phyloP scores from a whole-genome alignment of 37 sponge, comb jelly and placozoan species.

The Haliclona indistincta region DNA sequence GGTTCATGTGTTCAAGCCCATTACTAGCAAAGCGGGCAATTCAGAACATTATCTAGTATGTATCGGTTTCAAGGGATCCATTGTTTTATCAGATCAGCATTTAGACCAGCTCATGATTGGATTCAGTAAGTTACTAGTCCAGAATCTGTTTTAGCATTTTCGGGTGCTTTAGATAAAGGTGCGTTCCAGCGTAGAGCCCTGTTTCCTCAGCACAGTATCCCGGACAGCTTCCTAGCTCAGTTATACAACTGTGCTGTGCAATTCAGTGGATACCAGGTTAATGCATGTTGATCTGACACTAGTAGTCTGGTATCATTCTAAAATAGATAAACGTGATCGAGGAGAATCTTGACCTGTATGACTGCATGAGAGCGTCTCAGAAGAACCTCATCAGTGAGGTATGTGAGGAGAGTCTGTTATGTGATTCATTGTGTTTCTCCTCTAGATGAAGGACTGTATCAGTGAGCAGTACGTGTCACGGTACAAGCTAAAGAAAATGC shows the following conservation, averaged over 20 bases:
- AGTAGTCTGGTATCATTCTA: background rate
- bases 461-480: constrained; percentile 47
- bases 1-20: constrained; percentile 87
- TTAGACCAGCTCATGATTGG: constrained; percentile 33
- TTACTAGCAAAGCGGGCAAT: constrained; percentile 87
- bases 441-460: constrained; percentile 53
- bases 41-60: constrained; percentile 89
- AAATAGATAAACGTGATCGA: constrained; percentile 49
- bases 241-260: constrained; percentile 28
- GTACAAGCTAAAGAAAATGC: constrained; percentile 59
- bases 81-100: constrained; percentile 22
- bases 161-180: background rate
- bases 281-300: background rate
- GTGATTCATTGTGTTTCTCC: background rate
- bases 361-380: constrained; percentile 62
- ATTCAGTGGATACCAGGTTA: constrained; percentile 38
- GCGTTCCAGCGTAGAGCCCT: constrained; percentile 7
- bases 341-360: constrained; percentile 60
- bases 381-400: constrained; percentile 62
- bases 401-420: background rate
- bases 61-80: constrained; percentile 62
- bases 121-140: constrained; percentile 23
- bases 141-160: background rate
- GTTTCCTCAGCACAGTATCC: constrained; percentile 39
- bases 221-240: constrained; percentile 48